Conservation (phyloP, 1,140 invertebrate genomes). For the Drosophila tropicalis region DNA sequence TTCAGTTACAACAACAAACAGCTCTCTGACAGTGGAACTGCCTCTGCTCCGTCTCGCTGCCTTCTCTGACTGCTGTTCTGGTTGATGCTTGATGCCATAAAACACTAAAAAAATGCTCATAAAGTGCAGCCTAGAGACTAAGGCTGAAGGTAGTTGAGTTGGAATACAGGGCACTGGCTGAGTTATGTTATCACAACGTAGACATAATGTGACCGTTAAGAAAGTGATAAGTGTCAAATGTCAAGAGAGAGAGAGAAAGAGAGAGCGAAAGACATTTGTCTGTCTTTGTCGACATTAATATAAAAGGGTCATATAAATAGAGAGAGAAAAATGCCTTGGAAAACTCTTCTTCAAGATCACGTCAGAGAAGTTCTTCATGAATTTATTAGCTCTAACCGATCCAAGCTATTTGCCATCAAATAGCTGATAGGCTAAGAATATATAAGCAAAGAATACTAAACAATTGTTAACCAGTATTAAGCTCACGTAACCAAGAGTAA, state of each 20-base stretch:
- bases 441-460: not conserved
- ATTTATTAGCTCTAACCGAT: not conserved
- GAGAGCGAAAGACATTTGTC: not conserved
- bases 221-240: slow-evolving; percentile 56
- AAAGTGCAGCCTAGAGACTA: slow-evolving; percentile 47
- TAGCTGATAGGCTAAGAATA: not conserved
- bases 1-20: slow-evolving; percentile 69
- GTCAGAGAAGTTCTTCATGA: not conserved
- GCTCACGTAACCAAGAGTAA: slow-evolving; percentile 49
- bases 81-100: slow-evolving; percentile 31
- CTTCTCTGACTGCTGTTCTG: not conserved
- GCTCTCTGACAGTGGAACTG: slow-evolving; percentile 52
- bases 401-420: not conserved
- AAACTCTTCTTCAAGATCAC: not conserved
- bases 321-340: too few relatives aligned
- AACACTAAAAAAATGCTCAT: slow-evolving; percentile 39
- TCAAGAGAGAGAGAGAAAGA: not conserved
- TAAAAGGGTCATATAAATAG: not conserved
- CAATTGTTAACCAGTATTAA: slow-evolving; percentile 4
- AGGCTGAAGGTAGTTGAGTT: not conserved
- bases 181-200: slow-evolving; percentile 50
- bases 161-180: slow-evolving; percentile 22
- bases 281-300: not conserved
- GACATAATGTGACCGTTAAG: slow-evolving; percentile 55
- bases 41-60: slow-evolving; percentile 8